Evolutionary conservation across 2,888 invertebrate species (phyloP).

Genomic region (Idaea straminata): DNA sequence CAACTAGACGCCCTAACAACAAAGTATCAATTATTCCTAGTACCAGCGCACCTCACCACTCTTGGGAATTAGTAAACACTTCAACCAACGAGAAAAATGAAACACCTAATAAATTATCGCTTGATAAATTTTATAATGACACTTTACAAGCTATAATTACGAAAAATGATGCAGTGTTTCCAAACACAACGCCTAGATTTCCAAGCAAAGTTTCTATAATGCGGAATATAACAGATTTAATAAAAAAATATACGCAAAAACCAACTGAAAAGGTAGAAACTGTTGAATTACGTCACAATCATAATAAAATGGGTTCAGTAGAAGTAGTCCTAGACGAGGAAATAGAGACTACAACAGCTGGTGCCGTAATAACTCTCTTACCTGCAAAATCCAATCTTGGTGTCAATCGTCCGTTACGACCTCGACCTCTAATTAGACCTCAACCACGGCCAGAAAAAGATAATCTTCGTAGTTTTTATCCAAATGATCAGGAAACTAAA

Average conservation of each 20-base stretch:
- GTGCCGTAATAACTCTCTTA: constrained; percentile 79
- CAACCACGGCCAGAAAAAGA: constrained; percentile 56
- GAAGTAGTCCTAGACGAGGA: constrained; percentile 72
- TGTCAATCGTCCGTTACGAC: constrained; percentile 84
- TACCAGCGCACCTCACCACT: constrained; percentile 61
- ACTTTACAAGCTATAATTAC: constrained; percentile 83
- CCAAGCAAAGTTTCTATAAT: constrained; percentile 68
- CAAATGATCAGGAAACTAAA: constrained; percentile 45
- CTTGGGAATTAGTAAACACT: constrained; percentile 82
- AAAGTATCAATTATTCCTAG: constrained; percentile 73
- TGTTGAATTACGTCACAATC: constrained; percentile 48
- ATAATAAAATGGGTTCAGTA: constrained; percentile 62
- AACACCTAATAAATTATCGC: constrained; percentile 58
- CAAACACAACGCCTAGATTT: constrained; percentile 70
- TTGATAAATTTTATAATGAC: constrained; percentile 81
- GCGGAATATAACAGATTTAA: constrained; percentile 83
- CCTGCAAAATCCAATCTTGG: constrained; percentile 91
- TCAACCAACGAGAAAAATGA: constrained; percentile 65
- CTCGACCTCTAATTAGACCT: constrained; percentile 76
- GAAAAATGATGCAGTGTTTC: constrained; percentile 73
- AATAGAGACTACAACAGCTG: constrained; percentile 61
- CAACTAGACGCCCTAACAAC: constrained; percentile 67
- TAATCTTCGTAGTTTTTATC: constrained; percentile 58
- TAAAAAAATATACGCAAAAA: constrained; percentile 81
- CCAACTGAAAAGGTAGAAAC: constrained; percentile 38